A percentile compares a stretch with the other conserved stretches of the same genome.
Evolutionary conservation across 2,797 vertebrate genomes (phyloP).

Genomic region (Ciconia nigra): DNA sequence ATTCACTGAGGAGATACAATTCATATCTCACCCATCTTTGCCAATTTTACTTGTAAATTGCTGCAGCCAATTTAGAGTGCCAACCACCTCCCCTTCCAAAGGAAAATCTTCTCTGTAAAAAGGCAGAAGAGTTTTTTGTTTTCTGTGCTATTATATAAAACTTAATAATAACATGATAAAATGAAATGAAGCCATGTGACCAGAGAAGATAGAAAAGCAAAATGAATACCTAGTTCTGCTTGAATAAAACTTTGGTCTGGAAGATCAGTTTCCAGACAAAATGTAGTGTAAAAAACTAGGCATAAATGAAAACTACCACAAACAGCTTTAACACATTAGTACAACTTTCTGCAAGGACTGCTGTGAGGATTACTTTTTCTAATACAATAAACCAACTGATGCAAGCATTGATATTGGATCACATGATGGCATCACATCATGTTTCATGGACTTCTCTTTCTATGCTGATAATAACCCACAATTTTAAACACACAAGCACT

Average conservation of each 20-base stretch:
- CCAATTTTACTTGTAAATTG: neutral
- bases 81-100: neutral
- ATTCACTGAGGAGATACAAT: neutral
- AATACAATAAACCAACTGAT: neutral
- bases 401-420: neutral
- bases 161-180: neutral
- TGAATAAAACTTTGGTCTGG: neutral
- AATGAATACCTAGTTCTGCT: neutral
- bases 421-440: neutral
- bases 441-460: neutral
- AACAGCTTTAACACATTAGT: neutral
- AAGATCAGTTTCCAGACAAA: neutral
- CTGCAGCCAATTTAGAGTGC: neutral
- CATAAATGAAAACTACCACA: neutral
- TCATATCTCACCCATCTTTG: neutral
- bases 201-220: neutral
- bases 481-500: neutral
- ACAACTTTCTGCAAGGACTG: neutral
- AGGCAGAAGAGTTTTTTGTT: neutral
- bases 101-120: neutral
- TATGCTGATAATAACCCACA: neutral
- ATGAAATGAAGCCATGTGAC: neutral
- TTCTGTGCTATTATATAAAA: neutral
- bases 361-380: neutral
- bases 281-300: neutral